Base-by-base conservation (phyloP, 1,140 invertebrate genomes). In the Chironomus striatipennis region DNA sequence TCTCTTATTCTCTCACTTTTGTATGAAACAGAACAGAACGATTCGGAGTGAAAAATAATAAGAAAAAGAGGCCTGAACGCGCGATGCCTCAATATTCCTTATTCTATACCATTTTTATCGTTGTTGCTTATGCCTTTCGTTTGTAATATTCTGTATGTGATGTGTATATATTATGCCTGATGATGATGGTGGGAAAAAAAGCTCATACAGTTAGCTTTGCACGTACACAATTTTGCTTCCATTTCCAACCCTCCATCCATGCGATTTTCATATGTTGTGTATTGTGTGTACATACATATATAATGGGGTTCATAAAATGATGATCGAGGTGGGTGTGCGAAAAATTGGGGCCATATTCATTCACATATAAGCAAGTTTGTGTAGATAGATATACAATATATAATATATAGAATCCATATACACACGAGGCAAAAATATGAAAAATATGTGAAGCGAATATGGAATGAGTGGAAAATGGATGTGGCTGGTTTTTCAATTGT, bases 171-270 rank as follows among this genome's bases (percentile, higher is more conserved):
- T 34, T 34, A 34, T 34, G 24, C 24, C 24, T 34, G 24, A 34
- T 34, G 24, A 34, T 34, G 24, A 34, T 34, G 24, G 24, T 34
- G 24, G 24, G 24, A 34, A 34, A 34, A 34, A 34, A 34, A 34
- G 24, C 24, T 34, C 24, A 34, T 34, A 34, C 24, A 34, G 24
- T 34, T 34, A 12, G 47, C 47, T 57, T 57, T 12, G 47, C 47
- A 57, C 47, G 47, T 57, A 57, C 47, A 57, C 47, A 57, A 34
- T 57, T 57, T 57, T 57, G 47, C 47, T 57, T 57, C 47, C 47
- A 57, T 57, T 57, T 57, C 47, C 9, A n/a, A 5, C n/a, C 47
- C 47, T 57, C 47, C 15, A 10, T 47, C 43, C 15, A 9, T 47
- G 15, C 43, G 15, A 10, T 47, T 15, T 57, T n/a, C 47, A 57